Percentiles rank a stretch among this genome's conserved stretches.
These are phyloP conservation scores for Hippocampus zosterae DNA, from an alignment of 2,113 vertebrate species.

Conservation along the genomic window DNA sequence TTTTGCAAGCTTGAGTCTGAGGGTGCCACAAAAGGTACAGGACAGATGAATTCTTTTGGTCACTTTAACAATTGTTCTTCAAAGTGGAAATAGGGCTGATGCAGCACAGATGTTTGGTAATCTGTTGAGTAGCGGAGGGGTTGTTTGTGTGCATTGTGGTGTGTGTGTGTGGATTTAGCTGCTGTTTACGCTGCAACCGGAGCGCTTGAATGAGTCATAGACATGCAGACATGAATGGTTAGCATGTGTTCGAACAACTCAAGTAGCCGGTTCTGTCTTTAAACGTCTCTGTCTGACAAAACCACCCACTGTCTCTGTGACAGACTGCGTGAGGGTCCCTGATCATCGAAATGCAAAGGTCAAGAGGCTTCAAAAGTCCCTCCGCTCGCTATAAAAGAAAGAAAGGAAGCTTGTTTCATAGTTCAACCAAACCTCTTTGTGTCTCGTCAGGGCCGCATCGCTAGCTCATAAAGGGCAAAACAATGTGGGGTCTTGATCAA, in stretches of 20 bases:
- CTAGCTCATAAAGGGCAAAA: slow-evolving; percentile 5
- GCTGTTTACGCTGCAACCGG: slow-evolving; percentile 25
- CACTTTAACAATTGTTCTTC: neutral
- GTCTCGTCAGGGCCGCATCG: slow-evolving; percentile 2
- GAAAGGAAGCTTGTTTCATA: neutral
- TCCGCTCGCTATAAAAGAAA: neutral
- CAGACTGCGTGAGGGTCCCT: slow-evolving; percentile 7
- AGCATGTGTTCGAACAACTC: neutral
- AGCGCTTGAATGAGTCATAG: slow-evolving; percentile 40
- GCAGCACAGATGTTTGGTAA: slow-evolving; percentile 6
- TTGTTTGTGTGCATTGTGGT: slow-evolving; percentile 40
- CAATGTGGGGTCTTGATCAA: slow-evolving; percentile 7
- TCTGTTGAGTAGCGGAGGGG: slow-evolving; percentile 23
- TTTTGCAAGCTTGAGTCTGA: no score
- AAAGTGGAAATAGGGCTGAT: neutral
- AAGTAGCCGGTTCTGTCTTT: slow-evolving; percentile 33
- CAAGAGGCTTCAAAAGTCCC: slow-evolving; percentile 33
- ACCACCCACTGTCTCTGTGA: slow-evolving; percentile 46
- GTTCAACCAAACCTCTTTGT: neutral
- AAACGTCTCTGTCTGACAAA: slow-evolving; percentile 50
- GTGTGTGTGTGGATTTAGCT: slow-evolving; percentile 17
- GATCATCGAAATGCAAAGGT: slow-evolving; percentile 43
- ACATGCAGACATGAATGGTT: slow-evolving; percentile 28
- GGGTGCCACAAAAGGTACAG: neutral
- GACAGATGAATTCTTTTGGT: neutral